A percentile compares a stretch with the other conserved stretches of the same genome.
Evolutionary conservation across 2,113 vertebrate genomes (phyloP).

Genomic region (Edolisoma coerulescens): DNA sequence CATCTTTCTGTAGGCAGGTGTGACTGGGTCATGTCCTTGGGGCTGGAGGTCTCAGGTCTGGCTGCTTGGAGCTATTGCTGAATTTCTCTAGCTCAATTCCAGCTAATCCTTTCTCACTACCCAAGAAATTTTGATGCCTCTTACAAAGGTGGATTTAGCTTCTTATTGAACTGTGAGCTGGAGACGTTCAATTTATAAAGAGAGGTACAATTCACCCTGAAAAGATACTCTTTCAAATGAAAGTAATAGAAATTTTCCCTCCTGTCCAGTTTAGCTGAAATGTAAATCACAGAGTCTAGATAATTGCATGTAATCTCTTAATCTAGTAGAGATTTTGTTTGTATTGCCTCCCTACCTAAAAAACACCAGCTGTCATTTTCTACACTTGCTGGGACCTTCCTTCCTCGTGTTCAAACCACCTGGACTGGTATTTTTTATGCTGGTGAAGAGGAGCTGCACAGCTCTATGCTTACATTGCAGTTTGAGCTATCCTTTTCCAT

Average conservation of each 20-base stretch:
- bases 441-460: not conserved
- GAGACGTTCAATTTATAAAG: not conserved
- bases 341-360: not conserved
- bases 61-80: not conserved
- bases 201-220: not conserved
- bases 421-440: not conserved
- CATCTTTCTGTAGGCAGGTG: not conserved
- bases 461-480: not conserved
- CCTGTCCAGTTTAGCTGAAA: not conserved
- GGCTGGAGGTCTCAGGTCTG: not conserved
- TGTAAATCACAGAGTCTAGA: not conserved
- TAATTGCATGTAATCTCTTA: not conserved
- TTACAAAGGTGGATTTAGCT: not conserved
- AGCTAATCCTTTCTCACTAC: not conserved
- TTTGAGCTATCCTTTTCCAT: not conserved
- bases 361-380: not conserved
- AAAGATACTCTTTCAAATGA: not conserved
- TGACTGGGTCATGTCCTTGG: not conserved
- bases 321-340: not conserved
- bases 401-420: not conserved
- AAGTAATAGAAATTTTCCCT: not conserved
- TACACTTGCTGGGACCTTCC: accelerated
- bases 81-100: not conserved
- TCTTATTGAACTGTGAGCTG: not conserved
- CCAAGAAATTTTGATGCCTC: not conserved